Conservation (phyloP, 2,888 invertebrate genomes). For the Drosophila neonasuta region DNA sequence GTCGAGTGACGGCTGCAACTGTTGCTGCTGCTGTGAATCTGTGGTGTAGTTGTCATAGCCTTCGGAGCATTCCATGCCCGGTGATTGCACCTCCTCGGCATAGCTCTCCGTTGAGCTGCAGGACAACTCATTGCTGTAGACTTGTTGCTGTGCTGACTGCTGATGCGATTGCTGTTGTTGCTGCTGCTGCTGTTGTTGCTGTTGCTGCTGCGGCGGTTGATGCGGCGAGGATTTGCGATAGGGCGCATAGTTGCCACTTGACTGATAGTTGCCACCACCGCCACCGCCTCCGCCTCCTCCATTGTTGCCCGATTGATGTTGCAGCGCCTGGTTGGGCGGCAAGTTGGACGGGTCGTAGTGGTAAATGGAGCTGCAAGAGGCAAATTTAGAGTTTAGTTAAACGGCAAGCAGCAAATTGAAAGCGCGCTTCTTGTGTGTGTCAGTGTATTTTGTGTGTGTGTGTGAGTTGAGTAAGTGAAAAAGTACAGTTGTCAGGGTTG, state of each 20-base stretch:
- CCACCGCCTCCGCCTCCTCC: conserved; percentile 11
- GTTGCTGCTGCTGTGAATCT: conserved; percentile 32
- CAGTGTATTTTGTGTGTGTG: conserved; percentile 12
- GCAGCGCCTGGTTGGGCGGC: conserved; percentile 81
- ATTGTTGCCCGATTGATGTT: conserved; percentile 59
- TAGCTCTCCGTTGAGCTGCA: conserved; percentile 73
- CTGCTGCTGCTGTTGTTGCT: conserved; percentile 25
- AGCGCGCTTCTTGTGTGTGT: no score
- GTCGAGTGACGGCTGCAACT: conserved; percentile 35
- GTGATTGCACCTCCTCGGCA: conserved; percentile 65
- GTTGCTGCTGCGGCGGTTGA: conserved; percentile 52
- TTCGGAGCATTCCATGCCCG: conserved; percentile 63
- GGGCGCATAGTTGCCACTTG: conserved; percentile 58
- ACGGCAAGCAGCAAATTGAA: no score
- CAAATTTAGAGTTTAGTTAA: neutral
- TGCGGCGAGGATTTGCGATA: conserved; percentile 70
- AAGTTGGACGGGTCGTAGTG: conserved; percentile 83
- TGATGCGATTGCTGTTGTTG: conserved; percentile 33
- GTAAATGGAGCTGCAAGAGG: conserved; percentile 81
- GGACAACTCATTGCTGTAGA: conserved; percentile 60
- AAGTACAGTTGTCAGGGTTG: conserved; percentile 54
- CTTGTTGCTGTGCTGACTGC: conserved; percentile 35
- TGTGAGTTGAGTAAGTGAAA: conserved; percentile 25
- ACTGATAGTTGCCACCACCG: conserved; percentile 48
- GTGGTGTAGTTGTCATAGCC: conserved; percentile 54